Conservation (phyloP, 2,113 vertebrate genomes). For the Herpailurus yagouaroundi region DNA sequence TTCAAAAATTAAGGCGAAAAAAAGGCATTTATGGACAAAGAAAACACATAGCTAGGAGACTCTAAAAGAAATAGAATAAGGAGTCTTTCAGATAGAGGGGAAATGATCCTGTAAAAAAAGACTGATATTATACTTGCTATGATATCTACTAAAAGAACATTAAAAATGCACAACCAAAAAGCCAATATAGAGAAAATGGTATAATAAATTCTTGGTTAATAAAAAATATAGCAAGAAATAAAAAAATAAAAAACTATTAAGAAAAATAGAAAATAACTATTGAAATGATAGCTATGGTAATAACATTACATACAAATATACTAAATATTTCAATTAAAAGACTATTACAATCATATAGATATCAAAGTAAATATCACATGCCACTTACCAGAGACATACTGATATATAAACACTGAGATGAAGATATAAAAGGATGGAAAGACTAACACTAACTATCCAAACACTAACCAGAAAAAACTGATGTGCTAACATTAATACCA, state of each 20-base stretch:
- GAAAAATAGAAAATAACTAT: not conserved
- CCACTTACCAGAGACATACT: not conserved
- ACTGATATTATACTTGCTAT: not conserved
- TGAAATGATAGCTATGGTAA: not conserved
- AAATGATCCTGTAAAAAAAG: not conserved
- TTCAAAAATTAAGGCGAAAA: not conserved
- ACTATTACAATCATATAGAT: not conserved
- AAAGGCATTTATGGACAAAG: not conserved
- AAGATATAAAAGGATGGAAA: not conserved
- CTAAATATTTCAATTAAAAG: not conserved
- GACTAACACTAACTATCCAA: not conserved
- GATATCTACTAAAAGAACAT: not conserved
- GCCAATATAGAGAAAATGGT: not conserved
- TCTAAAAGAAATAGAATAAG: not conserved
- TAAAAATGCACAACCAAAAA: not conserved
- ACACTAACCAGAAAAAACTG: not conserved
- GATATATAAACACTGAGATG: not conserved
- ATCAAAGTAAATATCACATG: not conserved
- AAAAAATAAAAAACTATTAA: not conserved
- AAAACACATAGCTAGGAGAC: not conserved
- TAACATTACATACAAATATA: not conserved
- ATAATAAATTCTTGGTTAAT: not conserved
- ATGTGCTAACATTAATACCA: not conserved
- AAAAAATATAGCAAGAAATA: constrained; percentile 6
- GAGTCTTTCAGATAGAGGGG: not conserved